A percentile compares a stretch with the other conserved stretches of the same genome.
Evolutionary conservation across 2,113 vertebrate species (phyloP).

Genomic region (Pimephales promelas): DNA sequence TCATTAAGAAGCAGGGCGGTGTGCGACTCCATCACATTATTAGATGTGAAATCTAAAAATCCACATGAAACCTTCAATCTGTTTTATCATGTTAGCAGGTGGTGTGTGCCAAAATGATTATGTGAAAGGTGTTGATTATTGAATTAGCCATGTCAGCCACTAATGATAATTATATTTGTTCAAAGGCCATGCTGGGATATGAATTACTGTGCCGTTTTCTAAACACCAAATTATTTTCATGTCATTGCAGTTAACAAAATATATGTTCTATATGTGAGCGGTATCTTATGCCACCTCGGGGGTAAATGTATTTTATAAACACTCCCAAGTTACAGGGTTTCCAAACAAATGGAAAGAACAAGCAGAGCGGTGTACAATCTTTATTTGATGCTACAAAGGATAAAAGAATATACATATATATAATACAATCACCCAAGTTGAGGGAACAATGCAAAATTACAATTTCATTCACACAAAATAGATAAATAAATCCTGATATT

Average conservation of each 20-base stretch:
- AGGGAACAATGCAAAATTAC: too few species aligned
- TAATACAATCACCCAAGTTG: too few species aligned
- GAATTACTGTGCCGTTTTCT: neutral
- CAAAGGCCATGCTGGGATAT: slow-evolving; percentile 47
- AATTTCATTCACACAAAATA: too few species aligned
- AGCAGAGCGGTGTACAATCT: too few species aligned
- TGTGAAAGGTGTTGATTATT: slow-evolving; percentile 11
- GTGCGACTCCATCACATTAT: neutral
- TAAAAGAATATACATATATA: too few species aligned
- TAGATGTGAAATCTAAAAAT: slow-evolving; percentile 8
- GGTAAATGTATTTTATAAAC: too few species aligned
- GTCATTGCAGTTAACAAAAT: neutral
- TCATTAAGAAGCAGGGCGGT: neutral
- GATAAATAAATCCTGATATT: too few species aligned
- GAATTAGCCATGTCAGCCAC: slow-evolving; percentile 54
- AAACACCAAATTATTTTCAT: slow-evolving; percentile 1
- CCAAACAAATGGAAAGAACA: too few species aligned
- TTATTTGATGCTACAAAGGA: too few species aligned
- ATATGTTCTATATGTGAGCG: neutral
- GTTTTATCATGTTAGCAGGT: slow-evolving; percentile 12
- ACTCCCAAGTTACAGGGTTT: too few species aligned
- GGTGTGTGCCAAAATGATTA: neutral
- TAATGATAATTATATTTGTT: slow-evolving; percentile 64
- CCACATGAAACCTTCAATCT: neutral
- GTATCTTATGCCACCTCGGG: too few species aligned